phyloP scores from a whole-genome alignment of 1,140 invertebrate genomes.

The Drosophila ogumai region DNA sequence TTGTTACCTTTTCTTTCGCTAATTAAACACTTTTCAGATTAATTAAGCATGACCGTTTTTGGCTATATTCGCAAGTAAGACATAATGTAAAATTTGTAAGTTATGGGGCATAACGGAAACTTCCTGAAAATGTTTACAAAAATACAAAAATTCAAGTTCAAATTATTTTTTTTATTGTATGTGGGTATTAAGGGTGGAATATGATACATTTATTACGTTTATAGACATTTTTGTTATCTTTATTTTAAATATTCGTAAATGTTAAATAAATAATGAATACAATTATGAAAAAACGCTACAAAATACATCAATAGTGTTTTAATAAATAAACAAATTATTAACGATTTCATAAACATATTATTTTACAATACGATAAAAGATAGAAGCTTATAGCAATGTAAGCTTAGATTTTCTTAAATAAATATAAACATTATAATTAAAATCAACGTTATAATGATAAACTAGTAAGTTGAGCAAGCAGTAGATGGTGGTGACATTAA shows the following conservation, averaged over 20 bases:
- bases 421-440: too few species aligned
- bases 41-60: constrained; percentile 42
- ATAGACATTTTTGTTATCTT: too few species aligned
- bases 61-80: constrained; percentile 6
- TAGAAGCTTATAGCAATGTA: too few species aligned
- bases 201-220: too few species aligned
- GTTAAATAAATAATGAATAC: neutral
- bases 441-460: too few species aligned
- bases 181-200: neutral
- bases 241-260: neutral
- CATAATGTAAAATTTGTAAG: constrained; percentile 11
- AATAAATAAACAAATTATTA: neutral
- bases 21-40: constrained; percentile 36
- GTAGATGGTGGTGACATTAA: neutral
- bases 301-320: neutral
- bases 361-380: neutral
- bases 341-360: too few species aligned
- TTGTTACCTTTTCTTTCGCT: constrained; percentile 9
- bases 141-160: neutral
- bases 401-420: neutral
- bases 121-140: constrained; percentile 3
- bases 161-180: neutral
- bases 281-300: neutral
- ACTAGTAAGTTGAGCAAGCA: neutral
- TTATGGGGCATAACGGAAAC: constrained; percentile 32